phyloP scores from a whole-genome alignment of 2,113 vertebrate genomes.

The Monarcha castaneiventris region DNA sequence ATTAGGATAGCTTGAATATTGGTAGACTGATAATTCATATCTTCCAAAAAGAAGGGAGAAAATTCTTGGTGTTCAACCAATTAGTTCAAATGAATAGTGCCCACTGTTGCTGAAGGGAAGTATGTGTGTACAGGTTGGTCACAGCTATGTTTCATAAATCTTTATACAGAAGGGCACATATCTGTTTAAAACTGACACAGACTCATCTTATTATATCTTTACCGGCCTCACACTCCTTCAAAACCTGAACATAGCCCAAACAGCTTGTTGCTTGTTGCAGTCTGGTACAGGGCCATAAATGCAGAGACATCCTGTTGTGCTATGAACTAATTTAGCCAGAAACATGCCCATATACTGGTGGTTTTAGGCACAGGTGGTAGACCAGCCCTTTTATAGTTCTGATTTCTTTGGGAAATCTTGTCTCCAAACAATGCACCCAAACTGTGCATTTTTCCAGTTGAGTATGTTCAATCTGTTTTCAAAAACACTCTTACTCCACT shows the following conservation, averaged over 20 bases:
- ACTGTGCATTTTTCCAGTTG: background rate
- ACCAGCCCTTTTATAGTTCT: background rate
- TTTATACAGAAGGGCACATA: background rate
- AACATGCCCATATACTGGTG: background rate
- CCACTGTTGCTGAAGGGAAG: background rate
- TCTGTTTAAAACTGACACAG: background rate
- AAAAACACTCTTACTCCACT: background rate
- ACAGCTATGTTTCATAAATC: background rate
- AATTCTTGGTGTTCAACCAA: background rate
- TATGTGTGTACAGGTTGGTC: background rate
- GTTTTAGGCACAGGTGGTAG: background rate
- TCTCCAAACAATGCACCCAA: background rate
- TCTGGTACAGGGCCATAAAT: background rate
- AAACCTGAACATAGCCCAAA: background rate
- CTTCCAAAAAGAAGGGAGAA: background rate
- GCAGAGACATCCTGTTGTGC: background rate
- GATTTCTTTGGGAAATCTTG: background rate
- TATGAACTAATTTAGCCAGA: background rate
- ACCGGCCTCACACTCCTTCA: background rate
- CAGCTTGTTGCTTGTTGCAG: background rate
- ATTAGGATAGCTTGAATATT: background rate
- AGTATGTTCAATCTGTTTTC: background rate
- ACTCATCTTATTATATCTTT: background rate
- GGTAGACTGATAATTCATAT: background rate
- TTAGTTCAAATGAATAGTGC: background rate